Evolutionary conservation across 2,888 invertebrate genomes (phyloP).

Genomic region (Drosophila gaucha): DNA sequence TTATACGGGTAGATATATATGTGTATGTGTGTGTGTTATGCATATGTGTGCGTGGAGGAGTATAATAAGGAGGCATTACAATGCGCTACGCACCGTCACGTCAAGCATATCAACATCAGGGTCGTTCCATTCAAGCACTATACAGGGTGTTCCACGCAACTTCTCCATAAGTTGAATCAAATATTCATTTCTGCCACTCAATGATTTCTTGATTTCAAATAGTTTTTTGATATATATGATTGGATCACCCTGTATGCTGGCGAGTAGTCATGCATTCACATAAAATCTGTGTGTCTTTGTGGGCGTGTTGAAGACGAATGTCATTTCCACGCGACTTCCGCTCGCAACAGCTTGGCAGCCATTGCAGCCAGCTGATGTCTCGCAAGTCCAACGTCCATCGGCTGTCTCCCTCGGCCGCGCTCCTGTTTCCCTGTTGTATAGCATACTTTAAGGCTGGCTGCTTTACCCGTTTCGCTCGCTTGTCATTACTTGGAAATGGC

Average conservation of each 20-base stretch:
- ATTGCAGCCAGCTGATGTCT: constrained; percentile 15
- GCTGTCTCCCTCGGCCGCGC: not conserved
- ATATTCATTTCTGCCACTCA: no score
- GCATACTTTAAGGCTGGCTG: constrained; percentile 49
- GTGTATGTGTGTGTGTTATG: not conserved
- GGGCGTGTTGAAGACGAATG: constrained; percentile 71
- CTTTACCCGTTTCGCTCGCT: constrained; percentile 47
- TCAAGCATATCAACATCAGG: constrained; percentile 63
- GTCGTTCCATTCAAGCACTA: constrained; percentile 6
- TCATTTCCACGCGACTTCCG: constrained; percentile 74
- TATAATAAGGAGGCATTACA: constrained; percentile 36
- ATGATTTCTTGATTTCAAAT: no score
- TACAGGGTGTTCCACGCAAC: constrained; percentile 56
- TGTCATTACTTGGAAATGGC: constrained; percentile 57
- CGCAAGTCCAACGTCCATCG: constrained; percentile 13
- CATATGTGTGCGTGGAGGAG: not conserved
- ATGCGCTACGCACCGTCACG: constrained; percentile 57
- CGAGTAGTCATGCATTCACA: constrained; percentile 14
- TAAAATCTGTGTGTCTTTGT: constrained; percentile 44
- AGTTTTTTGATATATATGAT: no score
- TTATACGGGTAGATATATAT: not conserved
- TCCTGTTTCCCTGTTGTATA: constrained; percentile 29
- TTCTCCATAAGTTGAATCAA: no score
- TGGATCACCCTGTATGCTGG: constrained; percentile 23
- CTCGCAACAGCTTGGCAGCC: constrained; percentile 39